Evolutionary conservation across 2,113 vertebrate genomes (phyloP).

Genomic region (Centropus unirufus): DNA sequence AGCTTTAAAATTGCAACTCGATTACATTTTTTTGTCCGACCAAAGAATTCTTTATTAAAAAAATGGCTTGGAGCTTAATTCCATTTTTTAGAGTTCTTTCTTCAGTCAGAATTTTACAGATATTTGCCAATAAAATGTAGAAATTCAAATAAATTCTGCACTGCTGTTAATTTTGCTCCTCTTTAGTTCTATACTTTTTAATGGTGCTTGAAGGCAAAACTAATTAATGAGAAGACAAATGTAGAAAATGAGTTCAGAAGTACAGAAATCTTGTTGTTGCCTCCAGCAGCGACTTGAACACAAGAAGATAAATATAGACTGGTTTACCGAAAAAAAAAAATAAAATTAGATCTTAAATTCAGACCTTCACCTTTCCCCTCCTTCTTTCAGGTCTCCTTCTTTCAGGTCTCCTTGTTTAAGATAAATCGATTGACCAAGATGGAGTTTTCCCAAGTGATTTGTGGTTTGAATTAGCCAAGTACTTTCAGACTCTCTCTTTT

Average conservation of each 20-base stretch:
- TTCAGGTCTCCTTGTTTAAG: constrained; percentile 14
- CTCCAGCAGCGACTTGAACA: background rate
- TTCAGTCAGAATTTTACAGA: constrained; percentile 1
- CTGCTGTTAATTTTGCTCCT: background rate
- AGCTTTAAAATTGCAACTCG: constrained; percentile 34
- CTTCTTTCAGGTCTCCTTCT: constrained; percentile 12
- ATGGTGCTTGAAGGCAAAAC: constrained; percentile 14
- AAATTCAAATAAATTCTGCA: background rate
- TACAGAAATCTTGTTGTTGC: background rate
- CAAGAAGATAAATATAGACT: background rate
- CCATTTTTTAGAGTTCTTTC: background rate
- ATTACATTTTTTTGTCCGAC: background rate
- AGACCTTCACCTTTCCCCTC: background rate
- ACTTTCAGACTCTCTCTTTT: constrained; percentile 10
- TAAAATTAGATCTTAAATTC: background rate
- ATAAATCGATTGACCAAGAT: background rate
- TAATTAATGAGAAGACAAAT: background rate
- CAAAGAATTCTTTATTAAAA: constrained; percentile 19
- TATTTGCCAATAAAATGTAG: background rate
- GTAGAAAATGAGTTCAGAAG: background rate
- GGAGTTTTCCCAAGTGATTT: constrained; percentile 18
- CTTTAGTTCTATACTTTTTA: background rate
- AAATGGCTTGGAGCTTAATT: constrained; percentile 2
- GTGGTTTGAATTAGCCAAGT: background rate
- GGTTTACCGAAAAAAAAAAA: background rate